Conservation (phyloP, 1,140 invertebrate genomes). For the Lycorma delicatula region DNA sequence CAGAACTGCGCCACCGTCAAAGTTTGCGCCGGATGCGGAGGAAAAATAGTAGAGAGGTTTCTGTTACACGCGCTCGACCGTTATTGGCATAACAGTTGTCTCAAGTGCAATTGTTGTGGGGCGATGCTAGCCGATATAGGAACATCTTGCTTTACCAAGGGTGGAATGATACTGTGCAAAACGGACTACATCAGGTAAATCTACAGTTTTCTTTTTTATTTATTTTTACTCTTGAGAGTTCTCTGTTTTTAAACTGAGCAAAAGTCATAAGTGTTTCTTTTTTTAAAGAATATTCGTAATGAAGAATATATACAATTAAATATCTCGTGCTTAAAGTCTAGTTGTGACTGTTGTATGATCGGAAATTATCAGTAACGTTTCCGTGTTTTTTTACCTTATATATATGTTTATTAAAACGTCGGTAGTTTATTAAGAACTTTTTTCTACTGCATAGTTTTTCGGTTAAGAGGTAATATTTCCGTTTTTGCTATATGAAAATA, state of each 20-base stretch:
- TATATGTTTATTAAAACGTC: no score
- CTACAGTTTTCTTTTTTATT: background rate
- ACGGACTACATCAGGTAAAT: conserved; percentile 85
- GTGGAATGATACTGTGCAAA: conserved; percentile 88
- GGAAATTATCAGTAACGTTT: no score
- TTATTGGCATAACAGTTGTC: conserved; percentile 88
- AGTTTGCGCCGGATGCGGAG: conserved; percentile 44
- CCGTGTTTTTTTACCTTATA: no score
- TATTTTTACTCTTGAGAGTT: background rate
- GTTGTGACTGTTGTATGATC: no score
- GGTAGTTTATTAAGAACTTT: no score
- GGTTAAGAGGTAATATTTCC: no score
- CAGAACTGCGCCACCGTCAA: conserved; percentile 13
- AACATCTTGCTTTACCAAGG: conserved; percentile 80
- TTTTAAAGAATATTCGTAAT: conserved; percentile 8
- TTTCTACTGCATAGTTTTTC: no score
- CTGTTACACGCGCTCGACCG: conserved; percentile 58
- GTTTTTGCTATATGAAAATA: no score
- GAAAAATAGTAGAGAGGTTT: conserved; percentile 45
- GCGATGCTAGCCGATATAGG: conserved; percentile 81
- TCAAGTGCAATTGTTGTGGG: conserved; percentile 84
- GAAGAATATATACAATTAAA: no score
- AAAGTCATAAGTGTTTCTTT: no score
- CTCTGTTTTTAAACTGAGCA: no score
- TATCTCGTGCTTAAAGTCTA: no score